phyloP scores from a whole-genome alignment of 92 coral and sea anemone genomes.

The Heliopora coerulea region DNA sequence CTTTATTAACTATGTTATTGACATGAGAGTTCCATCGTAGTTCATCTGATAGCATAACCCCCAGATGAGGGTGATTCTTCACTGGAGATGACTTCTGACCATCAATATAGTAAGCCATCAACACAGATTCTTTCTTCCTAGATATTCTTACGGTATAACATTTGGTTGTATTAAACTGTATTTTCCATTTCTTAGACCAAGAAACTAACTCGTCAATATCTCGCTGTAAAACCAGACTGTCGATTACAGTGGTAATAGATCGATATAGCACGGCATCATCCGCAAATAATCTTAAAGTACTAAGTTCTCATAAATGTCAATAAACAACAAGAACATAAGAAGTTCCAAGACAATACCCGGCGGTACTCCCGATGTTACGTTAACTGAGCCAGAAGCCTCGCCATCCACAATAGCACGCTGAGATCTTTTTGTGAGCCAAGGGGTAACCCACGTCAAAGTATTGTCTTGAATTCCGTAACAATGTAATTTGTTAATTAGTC shows the following conservation, averaged over 20 bases:
- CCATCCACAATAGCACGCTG: conserved; percentile 37
- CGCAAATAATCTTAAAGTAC: conserved; percentile 35
- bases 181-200: conserved; percentile 41
- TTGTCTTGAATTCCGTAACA: conserved; percentile 25
- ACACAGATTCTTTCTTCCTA: conserved; percentile 22
- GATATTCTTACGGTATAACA: conserved; percentile 31
- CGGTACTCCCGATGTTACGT: conserved; percentile 42
- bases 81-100: conserved; percentile 39
- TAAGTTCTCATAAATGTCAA: conserved; percentile 35
- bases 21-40: conserved; percentile 37
- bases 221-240: conserved; percentile 30
- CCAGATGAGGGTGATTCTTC: conserved; percentile 40
- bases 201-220: conserved; percentile 27
- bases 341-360: conserved; percentile 32
- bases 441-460: conserved; percentile 17
- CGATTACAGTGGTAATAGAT: conserved; percentile 9
- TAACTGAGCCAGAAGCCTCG: conserved; percentile 7
- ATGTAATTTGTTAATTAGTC: conserved; percentile 30
- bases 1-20: conserved; percentile 37
- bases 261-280: conserved; percentile 33
- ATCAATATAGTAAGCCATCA: conserved; percentile 30
- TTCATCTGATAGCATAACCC: conserved; percentile 29
- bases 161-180: conserved; percentile 40
- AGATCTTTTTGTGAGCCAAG: conserved; percentile 33
- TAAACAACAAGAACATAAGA: conserved; percentile 26